Base-by-base conservation (phyloP, 30 jellyfish, hydroid and myxozoan genomes). In the Chironex yamaguchii region DNA sequence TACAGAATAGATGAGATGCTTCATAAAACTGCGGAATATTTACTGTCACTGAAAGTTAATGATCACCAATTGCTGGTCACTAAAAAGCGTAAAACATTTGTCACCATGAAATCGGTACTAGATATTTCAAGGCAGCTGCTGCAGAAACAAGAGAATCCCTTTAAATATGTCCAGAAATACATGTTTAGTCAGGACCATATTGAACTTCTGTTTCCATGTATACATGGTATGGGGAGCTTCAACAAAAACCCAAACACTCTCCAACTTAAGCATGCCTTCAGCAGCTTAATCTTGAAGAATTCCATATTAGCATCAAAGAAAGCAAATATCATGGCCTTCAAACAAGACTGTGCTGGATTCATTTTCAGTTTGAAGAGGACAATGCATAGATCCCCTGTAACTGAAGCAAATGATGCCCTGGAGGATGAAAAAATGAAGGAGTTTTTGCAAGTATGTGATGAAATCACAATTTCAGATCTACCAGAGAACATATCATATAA, bases 1-100 rank as follows among this genome's bases (percentile, higher is more conserved):
- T n/a, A n/a, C n/a, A n/a, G n/a, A n/a, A n/a, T n/a, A n/a, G n/a
- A n/a, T n/a, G n/a, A n/a, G n/a, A n/a, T n/a, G n/a, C n/a, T n/a
- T n/a, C n/a, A 67, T 22, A 35, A 35, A 17, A 0, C 32, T 21
- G 50, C 31, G 22, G 42, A 32, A 17, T 67, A 82, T 58, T 68
- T 66, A 23, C 27, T 58, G 26, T 29, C 49, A 67, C 54, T 83
- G 29, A 83, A 29, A 48, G 86, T 12, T 71, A 20, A 26, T 21
- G 6, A 29, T 13, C 92, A 89, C 2, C 27, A 17, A 20, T 92
- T 67, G n/a, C 36, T 81, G 4, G 9, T 30, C 14, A 29, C 32
- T 6, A 81, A 67, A n/a, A 81, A 90, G 86, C 50, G 86, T 29
- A 71, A 67, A 36, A 72, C 92, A 58, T 84, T 84, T 74, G 86